Conservation (phyloP, 2,113 vertebrate species). For the Psammodynastes pulverulentus region DNA sequence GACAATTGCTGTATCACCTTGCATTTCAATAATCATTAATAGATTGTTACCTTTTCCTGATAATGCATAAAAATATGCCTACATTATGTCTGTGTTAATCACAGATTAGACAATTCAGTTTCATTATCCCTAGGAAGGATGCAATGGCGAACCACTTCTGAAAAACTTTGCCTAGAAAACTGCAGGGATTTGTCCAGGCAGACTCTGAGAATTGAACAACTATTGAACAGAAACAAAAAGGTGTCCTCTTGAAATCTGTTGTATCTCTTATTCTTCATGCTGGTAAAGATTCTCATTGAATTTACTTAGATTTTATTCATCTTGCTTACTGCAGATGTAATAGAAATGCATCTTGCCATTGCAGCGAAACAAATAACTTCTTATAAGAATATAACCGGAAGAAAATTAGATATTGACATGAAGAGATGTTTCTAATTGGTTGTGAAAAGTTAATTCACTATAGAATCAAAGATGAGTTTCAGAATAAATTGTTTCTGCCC, state of each 20-base stretch:
- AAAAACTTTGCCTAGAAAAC: too few relatives aligned
- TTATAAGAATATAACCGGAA: slow-evolving; percentile 41
- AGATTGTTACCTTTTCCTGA: background rate
- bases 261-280: background rate
- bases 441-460: slow-evolving; percentile 44
- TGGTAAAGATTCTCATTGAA: background rate
- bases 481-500: slow-evolving; percentile 30
- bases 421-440: slow-evolving; percentile 44
- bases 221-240: background rate
- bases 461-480: slow-evolving; percentile 37
- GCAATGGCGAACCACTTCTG: too few relatives aligned
- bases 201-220: background rate
- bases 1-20: background rate
- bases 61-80: background rate
- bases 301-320: slow-evolving; percentile 19
- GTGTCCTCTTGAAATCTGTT: background rate
- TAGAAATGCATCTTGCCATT: slow-evolving; percentile 20
- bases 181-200: background rate
- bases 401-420: slow-evolving; percentile 62
- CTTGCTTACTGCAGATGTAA: slow-evolving; percentile 26
- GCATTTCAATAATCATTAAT: background rate
- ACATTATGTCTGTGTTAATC: background rate
- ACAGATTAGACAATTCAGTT: background rate
- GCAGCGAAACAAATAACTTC: slow-evolving; percentile 12
- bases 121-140: background rate